These are phyloP conservation scores for Drosophila miranda DNA, from an alignment of 1,140 invertebrate species.

Conservation along the genomic window DNA sequence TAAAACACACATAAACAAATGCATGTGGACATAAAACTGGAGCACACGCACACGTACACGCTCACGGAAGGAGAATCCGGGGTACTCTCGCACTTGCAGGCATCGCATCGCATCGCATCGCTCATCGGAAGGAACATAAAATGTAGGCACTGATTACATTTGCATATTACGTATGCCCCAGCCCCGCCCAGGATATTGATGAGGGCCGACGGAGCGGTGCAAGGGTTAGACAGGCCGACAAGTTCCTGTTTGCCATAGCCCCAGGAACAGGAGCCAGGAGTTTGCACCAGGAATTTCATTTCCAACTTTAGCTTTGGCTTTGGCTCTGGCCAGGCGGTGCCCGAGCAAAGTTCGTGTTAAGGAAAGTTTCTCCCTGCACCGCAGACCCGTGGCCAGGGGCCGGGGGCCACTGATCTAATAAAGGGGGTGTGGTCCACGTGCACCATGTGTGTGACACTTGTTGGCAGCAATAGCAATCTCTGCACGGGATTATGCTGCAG, in stretches of 20 bases:
- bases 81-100: constrained; percentile 15
- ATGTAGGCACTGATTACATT: constrained; percentile 78
- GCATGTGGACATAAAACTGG: constrained; percentile 61
- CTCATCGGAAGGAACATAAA: constrained; percentile 54
- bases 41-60: constrained; percentile 28
- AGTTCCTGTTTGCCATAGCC: constrained; percentile 1
- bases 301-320: constrained; percentile 72
- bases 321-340: constrained; percentile 63
- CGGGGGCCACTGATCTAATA: constrained; percentile 64
- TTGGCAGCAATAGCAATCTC: constrained; percentile 59
- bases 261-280: constrained; percentile 6
- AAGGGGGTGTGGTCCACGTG: constrained; percentile 24
- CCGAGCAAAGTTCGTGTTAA: constrained; percentile 51
- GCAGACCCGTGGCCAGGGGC: background rate
- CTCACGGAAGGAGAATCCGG: constrained; percentile 11
- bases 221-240: constrained; percentile 19
- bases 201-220: constrained; percentile 27
- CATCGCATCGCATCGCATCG: constrained; percentile 3
- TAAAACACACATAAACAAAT: constrained; percentile 71
- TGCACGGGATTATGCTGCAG: constrained; percentile 63
- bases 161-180: constrained; percentile 68
- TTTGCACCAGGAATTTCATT: constrained; percentile 74
- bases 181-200: constrained; percentile 40
- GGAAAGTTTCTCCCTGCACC: constrained; percentile 49
- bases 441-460: constrained; percentile 65